phyloP scores from a whole-genome alignment of 2,113 vertebrate species.

The Dipodomys merriami region DNA sequence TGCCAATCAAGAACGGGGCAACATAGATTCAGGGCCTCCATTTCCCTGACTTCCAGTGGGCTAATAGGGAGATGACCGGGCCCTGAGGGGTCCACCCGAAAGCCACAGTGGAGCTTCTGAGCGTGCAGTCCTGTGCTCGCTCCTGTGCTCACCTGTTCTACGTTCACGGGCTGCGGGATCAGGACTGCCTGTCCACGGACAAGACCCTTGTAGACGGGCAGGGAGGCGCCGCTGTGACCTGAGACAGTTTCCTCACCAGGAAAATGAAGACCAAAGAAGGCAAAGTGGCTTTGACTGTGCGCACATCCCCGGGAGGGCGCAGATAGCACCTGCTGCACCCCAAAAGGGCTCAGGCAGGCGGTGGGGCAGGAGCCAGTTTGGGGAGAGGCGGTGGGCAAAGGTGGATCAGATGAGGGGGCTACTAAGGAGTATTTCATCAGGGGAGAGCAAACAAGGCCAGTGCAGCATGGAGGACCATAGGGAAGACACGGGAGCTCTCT shows the following conservation, averaged over 20 bases:
- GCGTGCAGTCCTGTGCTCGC: rapidly evolving
- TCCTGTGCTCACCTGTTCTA: too few relatives aligned
- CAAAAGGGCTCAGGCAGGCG: background rate
- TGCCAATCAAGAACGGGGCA: rapidly evolving
- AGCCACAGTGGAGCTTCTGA: background rate
- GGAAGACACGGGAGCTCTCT: background rate
- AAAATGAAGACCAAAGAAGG: background rate
- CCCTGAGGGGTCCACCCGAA: background rate
- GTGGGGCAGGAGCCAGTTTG: background rate
- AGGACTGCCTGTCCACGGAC: background rate
- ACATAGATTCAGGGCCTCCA: background rate
- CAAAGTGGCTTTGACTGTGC: rapidly evolving
- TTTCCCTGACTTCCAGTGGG: background rate
- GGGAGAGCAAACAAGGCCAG: background rate
- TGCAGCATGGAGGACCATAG: rapidly evolving
- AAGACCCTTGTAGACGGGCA: rapidly evolving
- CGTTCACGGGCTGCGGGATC: background rate
- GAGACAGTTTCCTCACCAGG: background rate
- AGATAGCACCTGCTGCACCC: background rate
- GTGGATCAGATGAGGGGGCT: background rate
- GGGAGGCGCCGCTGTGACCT: background rate
- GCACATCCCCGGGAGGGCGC: background rate
- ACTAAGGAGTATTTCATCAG: background rate
- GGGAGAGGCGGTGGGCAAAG: background rate
- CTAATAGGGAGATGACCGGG: rapidly evolving